These are phyloP conservation scores for Pseudotriccus pelzelni DNA, from an alignment of 2,797 vertebrate species.

Conservation along the genomic window DNA sequence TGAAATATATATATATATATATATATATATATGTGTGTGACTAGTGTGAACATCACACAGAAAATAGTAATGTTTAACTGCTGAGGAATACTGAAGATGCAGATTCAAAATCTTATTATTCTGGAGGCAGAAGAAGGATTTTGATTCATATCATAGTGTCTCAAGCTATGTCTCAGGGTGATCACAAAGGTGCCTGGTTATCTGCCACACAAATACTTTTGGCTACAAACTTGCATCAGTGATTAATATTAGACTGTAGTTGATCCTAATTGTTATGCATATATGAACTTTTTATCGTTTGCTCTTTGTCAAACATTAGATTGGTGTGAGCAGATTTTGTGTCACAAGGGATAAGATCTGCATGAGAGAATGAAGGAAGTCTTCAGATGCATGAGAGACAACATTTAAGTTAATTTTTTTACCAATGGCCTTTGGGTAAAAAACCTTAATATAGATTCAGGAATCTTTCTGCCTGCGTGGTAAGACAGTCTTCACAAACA, in stretches of 20 bases:
- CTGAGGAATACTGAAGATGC: neutral
- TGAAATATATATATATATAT: neutral
- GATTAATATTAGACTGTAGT: neutral
- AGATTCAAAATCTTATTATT: neutral
- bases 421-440: neutral
- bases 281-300: neutral
- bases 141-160: neutral
- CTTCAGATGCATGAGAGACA: neutral
- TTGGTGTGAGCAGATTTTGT: neutral
- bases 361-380: fast-evolving
- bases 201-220: neutral
- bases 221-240: neutral
- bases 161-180: neutral
- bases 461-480: neutral
- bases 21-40: neutral
- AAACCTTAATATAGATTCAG: neutral
- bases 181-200: neutral
- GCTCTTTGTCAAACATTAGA: neutral
- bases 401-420: neutral
- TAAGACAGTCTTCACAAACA: neutral
- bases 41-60: neutral
- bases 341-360: neutral
- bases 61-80: neutral
- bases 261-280: neutral
- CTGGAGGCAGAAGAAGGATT: neutral